A percentile compares a stretch with the other conserved stretches of the same genome.
These are phyloP conservation scores for Stegodyphus dumicola DNA, from an alignment of 1,140 invertebrate genomes.

Conservation along the genomic window DNA sequence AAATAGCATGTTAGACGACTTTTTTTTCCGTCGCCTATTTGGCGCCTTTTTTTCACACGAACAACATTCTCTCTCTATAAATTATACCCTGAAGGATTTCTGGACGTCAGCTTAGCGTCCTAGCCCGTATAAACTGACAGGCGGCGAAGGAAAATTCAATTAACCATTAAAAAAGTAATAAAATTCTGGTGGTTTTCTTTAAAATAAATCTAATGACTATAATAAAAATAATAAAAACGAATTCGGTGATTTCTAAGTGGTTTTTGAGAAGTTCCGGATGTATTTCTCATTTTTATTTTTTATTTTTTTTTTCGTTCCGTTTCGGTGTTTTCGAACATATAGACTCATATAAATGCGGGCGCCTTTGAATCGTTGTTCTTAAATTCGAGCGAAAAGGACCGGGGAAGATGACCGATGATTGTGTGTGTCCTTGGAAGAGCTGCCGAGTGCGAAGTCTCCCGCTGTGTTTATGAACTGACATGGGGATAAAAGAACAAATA, in stretches of 20 bases:
- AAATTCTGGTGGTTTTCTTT: slow-evolving; percentile 6
- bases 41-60: slow-evolving; percentile 7
- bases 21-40: slow-evolving; percentile 7
- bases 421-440: too few species aligned
- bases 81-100: slow-evolving; percentile 7
- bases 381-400: too few species aligned
- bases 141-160: slow-evolving; percentile 25
- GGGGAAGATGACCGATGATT: too few species aligned
- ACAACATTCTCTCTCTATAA: slow-evolving; percentile 1
- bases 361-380: too few species aligned
- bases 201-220: slow-evolving; percentile 42
- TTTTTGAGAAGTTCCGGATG: slow-evolving; percentile 15
- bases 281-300: not conserved
- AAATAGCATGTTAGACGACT: not conserved
- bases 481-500: too few species aligned
- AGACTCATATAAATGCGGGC: too few species aligned
- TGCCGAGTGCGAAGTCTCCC: too few species aligned
- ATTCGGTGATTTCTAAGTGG: slow-evolving; percentile 15
- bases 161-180: slow-evolving; percentile 29
- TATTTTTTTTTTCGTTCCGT: not conserved
- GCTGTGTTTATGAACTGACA: too few species aligned
- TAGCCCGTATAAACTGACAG: not conserved
- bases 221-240: slow-evolving; percentile 10
- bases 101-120: not conserved
- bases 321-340: not conserved